Percentiles rank a stretch among this genome's conserved stretches.
Conservation (phyloP, 2,797 vertebrate species). For the Thunnus albacares region DNA sequence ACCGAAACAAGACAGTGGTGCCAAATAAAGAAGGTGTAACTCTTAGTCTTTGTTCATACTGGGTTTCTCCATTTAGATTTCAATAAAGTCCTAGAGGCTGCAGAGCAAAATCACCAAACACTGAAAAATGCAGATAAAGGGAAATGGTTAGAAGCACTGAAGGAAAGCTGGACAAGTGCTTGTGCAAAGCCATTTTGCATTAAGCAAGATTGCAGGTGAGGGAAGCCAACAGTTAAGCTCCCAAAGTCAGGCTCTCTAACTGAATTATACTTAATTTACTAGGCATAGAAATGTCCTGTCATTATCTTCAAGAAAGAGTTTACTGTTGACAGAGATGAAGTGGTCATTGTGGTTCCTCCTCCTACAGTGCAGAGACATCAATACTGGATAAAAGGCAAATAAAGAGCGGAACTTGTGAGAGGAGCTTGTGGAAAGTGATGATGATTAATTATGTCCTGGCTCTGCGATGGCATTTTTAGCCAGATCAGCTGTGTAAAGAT, state of each 20-base stretch:
- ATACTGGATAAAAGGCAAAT: conserved; percentile 6
- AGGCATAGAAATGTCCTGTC: not conserved
- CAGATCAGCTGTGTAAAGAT: conserved; percentile 62
- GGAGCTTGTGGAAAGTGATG: conserved; percentile 28
- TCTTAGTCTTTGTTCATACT: conserved; percentile 1
- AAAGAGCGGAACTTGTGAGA: conserved; percentile 20
- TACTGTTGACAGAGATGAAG: not conserved
- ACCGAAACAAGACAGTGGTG: conserved; percentile 36
- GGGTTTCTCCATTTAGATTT: not conserved
- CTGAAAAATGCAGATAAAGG: not conserved
- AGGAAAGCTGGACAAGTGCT: not conserved
- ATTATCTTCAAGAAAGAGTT: not conserved
- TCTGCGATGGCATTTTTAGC: conserved; percentile 23
- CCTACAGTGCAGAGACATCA: not conserved
- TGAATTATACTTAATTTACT: not conserved
- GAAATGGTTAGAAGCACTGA: not conserved
- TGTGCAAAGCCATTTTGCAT: not conserved
- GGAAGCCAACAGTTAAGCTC: not conserved
- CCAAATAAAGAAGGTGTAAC: conserved; percentile 41
- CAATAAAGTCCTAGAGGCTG: not conserved
- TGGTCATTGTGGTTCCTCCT: not conserved
- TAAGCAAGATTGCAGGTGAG: no score
- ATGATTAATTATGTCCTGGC: conserved; percentile 47
- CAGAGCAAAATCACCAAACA: not conserved
- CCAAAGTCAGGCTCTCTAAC: not conserved